Evolutionary conservation across 2,888 invertebrate genomes (phyloP).

Genomic region (Coleophora deauratella): DNA sequence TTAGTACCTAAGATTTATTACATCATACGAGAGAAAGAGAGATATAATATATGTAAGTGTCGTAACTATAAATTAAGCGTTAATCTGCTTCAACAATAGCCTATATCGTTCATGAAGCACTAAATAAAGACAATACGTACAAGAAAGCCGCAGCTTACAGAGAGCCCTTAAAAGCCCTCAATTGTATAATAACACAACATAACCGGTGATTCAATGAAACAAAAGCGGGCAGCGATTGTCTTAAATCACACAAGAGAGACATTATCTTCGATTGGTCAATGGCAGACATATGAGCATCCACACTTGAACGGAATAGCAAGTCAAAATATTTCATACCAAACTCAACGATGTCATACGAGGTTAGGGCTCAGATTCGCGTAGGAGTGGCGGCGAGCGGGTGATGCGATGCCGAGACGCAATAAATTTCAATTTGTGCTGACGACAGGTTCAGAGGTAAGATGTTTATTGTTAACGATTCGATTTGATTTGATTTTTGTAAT

Average conservation of each 20-base stretch:
- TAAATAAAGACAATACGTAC: too few relatives aligned
- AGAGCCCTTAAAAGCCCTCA: too few relatives aligned
- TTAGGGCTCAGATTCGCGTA: constrained; percentile 30
- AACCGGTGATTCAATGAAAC: constrained; percentile 57
- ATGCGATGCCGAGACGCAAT: constrained; percentile 52
- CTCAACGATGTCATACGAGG: constrained; percentile 16
- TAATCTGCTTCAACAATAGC: too few relatives aligned
- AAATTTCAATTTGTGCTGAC: constrained; percentile 69
- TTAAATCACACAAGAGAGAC: constrained; percentile 63
- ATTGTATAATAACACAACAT: too few relatives aligned
- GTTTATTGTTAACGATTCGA: constrained; percentile 31
- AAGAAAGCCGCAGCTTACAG: too few relatives aligned
- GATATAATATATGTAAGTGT: too few relatives aligned
- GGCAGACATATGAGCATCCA: constrained; percentile 43
- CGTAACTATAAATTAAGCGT: too few relatives aligned
- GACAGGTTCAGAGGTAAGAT: constrained; percentile 33
- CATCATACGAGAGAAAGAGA: too few relatives aligned
- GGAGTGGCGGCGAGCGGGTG: constrained; percentile 16
- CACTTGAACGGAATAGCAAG: constrained; percentile 31
- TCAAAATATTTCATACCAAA: constrained; percentile 21
- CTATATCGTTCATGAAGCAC: too few relatives aligned
- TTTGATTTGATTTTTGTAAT: constrained; percentile 20
- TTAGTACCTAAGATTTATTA: too few relatives aligned
- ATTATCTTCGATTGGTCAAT: constrained; percentile 67
- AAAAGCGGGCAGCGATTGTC: constrained; percentile 56